Base-by-base conservation (phyloP, 2,888 invertebrate genomes). In the Troides helena region DNA sequence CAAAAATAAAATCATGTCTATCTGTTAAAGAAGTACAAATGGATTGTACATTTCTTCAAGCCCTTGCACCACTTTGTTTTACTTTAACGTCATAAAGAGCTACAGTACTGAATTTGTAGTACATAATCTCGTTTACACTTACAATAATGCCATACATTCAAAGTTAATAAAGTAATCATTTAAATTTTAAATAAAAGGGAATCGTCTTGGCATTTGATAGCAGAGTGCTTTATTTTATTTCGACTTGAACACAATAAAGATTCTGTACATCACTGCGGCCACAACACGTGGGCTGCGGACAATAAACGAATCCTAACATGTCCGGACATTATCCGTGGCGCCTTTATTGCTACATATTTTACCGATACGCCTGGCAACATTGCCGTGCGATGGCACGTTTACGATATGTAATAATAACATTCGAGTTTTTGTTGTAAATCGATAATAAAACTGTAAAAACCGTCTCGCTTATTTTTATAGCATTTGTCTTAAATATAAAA, bases 21-120 rank as follows among this genome's bases (percentile, higher is more conserved):
- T 78, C 81, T 82, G 89, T 90, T 90, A 91, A 91, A 91, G 85
- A 85, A 88, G 84, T 87, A 90, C 90, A 90, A 90, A 91, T 90
- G 85, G 86, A 84, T 84, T 83, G 88, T 86, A 87, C 83, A 82
- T 81, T 84, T 81, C 82, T 85, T 82, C 83, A 83, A 86, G 86
- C 85, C 85, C 85, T 80, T 83, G 81, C 80, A 78, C 79, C 81
- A 81, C 81, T 80, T 81, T 85, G 85, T 86, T 87, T 83, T 85
- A 76, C 80, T 83, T 87, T 87, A 87, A 85, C 85, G 84, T 85
- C 85, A 53, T 50, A 17, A 46, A 14, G 4, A 46, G 1, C 14
- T 12, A 3, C 5, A 53, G n/a, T 53, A n/a, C 18, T 5, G n/a
- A n/a, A 18, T 53, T 53, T 53, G 5, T 7, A 53, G 10, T 7